phyloP scores from a whole-genome alignment of 2,113 vertebrate genomes.

The Meleagris gallopavo region DNA sequence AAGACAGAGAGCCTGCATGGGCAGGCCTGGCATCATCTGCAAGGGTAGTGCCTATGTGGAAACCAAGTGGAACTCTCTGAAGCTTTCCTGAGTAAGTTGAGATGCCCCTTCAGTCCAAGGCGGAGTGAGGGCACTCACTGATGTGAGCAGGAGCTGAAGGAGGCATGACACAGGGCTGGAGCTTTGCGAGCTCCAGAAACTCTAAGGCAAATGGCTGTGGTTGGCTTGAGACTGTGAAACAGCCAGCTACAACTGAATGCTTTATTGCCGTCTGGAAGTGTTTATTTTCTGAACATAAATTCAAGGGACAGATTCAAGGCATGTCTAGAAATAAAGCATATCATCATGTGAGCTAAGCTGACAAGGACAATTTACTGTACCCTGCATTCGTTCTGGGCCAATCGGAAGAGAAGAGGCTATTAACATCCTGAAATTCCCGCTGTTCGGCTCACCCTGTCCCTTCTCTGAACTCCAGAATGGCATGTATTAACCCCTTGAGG shows the following conservation, averaged over 20 bases:
- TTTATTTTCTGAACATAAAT: slow-evolving; percentile 89
- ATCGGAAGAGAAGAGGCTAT: slow-evolving; percentile 80
- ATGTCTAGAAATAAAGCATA: slow-evolving; percentile 89
- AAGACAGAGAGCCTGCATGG: background rate
- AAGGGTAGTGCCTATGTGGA: background rate
- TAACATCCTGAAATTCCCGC: slow-evolving; percentile 83
- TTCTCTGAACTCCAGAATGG: slow-evolving; percentile 82
- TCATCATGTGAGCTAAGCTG: slow-evolving; percentile 86
- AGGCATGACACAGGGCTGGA: background rate
- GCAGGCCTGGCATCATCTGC: background rate
- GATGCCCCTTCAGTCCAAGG: background rate
- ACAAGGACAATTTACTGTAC: slow-evolving; percentile 88
- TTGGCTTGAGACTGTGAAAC: slow-evolving; percentile 72
- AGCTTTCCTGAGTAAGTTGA: background rate
- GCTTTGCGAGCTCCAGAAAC: slow-evolving; percentile 55
- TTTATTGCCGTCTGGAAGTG: slow-evolving; percentile 87
- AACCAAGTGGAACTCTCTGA: background rate
- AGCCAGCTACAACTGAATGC: slow-evolving; percentile 79
- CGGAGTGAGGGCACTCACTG: background rate
- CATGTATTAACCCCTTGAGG: slow-evolving; percentile 79
- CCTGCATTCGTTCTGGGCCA: slow-evolving; percentile 82
- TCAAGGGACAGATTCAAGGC: slow-evolving; percentile 87
- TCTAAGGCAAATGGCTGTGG: slow-evolving; percentile 59
- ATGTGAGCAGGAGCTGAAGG: background rate
- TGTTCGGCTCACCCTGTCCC: slow-evolving; percentile 80